Conservation (phyloP, 2,113 vertebrate genomes). For the Eleginops maclovinus region DNA sequence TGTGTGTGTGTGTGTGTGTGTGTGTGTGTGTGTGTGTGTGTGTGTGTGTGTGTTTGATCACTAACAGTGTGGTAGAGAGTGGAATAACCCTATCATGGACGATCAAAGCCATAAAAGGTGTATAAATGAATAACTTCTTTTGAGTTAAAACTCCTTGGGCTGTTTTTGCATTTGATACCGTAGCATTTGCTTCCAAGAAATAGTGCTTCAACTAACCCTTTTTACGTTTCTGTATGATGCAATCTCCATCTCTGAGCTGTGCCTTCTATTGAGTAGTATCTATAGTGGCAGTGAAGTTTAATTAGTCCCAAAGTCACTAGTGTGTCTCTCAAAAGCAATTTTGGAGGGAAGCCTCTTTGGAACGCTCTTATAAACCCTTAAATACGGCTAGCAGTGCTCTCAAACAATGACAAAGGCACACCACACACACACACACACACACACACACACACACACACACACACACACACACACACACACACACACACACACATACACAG, state of each 20-base stretch:
- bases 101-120: slow-evolving; percentile 15
- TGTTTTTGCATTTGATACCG: slow-evolving; percentile 14
- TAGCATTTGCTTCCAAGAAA: slow-evolving; percentile 11
- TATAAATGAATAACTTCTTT: neutral
- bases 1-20: slow-evolving; percentile 66
- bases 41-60: slow-evolving; percentile 12
- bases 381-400: slow-evolving; percentile 46
- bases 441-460: slow-evolving; percentile 1
- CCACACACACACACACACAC: neutral
- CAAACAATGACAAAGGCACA: slow-evolving; percentile 28
- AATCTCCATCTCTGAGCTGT: slow-evolving; percentile 28
- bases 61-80: slow-evolving; percentile 5
- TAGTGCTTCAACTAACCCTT: slow-evolving; percentile 19
- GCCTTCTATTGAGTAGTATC: slow-evolving; percentile 39
- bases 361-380: slow-evolving; percentile 55
- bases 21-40: slow-evolving; percentile 75
- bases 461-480: neutral
- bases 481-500: neutral
- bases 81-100: slow-evolving; percentile 6
- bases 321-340: slow-evolving; percentile 64
- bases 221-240: slow-evolving; percentile 30
- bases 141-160: neutral
- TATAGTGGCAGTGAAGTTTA: slow-evolving; percentile 47
- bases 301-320: slow-evolving; percentile 54
- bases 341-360: slow-evolving; percentile 35